These are phyloP conservation scores for Colinus virginianus DNA, from an alignment of 2,113 vertebrate species.

Conservation along the genomic window DNA sequence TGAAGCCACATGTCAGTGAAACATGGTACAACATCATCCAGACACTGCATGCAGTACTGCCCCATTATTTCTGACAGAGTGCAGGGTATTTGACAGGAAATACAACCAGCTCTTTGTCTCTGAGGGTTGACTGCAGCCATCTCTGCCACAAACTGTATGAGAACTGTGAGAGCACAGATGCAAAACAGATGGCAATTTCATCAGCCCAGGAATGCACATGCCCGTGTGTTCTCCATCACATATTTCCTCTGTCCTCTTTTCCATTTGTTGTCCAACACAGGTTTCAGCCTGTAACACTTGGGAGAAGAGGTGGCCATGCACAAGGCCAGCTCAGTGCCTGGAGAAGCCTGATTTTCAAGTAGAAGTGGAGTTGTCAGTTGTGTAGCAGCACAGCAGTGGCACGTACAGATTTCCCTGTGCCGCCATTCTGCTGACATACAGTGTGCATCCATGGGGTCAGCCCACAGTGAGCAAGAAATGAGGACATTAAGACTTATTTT, in stretches of 20 bases:
- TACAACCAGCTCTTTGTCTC: background rate
- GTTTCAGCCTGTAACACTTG: background rate
- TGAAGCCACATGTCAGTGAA: background rate
- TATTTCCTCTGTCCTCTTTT: background rate
- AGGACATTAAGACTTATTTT: background rate
- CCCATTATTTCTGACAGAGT: background rate
- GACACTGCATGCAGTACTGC: background rate
- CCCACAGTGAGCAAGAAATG: background rate
- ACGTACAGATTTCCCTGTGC: fast-evolving
- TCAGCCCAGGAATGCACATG: constrained; percentile 6
- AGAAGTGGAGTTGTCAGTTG: background rate
- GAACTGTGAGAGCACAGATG: background rate
- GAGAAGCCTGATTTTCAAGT: background rate
- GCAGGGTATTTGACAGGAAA: background rate
- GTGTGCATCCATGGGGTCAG: background rate
- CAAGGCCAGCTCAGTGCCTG: background rate
- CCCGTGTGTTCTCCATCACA: background rate
- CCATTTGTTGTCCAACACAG: fast-evolving
- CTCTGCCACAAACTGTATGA: background rate
- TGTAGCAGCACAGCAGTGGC: background rate
- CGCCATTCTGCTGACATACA: background rate
- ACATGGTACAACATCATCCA: background rate
- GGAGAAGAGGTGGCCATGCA: background rate
- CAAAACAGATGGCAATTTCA: background rate
- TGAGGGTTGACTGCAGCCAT: background rate